phyloP scores from a whole-genome alignment of 2,888 invertebrate genomes.

The Acanthosepion pharaonis region DNA sequence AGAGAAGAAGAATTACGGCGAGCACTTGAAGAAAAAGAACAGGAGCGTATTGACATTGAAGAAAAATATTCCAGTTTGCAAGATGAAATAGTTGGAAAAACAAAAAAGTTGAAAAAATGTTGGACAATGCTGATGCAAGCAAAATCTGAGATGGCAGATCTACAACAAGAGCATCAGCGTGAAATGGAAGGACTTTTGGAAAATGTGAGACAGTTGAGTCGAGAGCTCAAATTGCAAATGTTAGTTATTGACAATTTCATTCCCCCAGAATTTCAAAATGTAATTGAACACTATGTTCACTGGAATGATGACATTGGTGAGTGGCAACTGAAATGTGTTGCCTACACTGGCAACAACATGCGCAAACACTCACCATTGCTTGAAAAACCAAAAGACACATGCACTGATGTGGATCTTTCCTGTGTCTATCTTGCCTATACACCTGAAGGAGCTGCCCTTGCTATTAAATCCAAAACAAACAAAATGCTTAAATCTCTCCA shows the following conservation, averaged over 20 bases:
- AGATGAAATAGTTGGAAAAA: constrained; percentile 94
- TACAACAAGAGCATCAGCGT: constrained; percentile 93
- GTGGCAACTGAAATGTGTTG: constrained; percentile 97
- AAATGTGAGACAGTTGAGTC: constrained; percentile 89
- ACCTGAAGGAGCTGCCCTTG: constrained; percentile 77
- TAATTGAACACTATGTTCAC: constrained; percentile 90
- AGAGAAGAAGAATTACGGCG: constrained; percentile 87
- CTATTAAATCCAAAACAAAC: constrained; percentile 76
- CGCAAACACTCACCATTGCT: constrained; percentile 78
- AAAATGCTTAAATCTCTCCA: constrained; percentile 61
- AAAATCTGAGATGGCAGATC: constrained; percentile 76
- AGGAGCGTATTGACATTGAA: constrained; percentile 93
- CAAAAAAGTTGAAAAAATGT: constrained; percentile 91
- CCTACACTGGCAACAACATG: constrained; percentile 99
- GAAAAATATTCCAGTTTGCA: constrained; percentile 94
- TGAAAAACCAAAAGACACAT: constrained; percentile 74
- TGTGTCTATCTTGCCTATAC: constrained; percentile 82
- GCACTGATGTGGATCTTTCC: constrained; percentile 80
- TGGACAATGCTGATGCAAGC: constrained; percentile 87
- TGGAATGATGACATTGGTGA: constrained; percentile 99
- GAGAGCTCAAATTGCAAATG: constrained; percentile 93
- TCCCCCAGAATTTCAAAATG: constrained; percentile 92
- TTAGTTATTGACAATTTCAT: constrained; percentile 93
- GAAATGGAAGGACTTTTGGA: constrained; percentile 97
- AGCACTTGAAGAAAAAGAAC: constrained; percentile 90